A percentile compares a stretch with the other conserved stretches of the same genome.
Conservation (phyloP, 64 coral and sea anemone genomes). For the Hydrozoanthus tunicans region DNA sequence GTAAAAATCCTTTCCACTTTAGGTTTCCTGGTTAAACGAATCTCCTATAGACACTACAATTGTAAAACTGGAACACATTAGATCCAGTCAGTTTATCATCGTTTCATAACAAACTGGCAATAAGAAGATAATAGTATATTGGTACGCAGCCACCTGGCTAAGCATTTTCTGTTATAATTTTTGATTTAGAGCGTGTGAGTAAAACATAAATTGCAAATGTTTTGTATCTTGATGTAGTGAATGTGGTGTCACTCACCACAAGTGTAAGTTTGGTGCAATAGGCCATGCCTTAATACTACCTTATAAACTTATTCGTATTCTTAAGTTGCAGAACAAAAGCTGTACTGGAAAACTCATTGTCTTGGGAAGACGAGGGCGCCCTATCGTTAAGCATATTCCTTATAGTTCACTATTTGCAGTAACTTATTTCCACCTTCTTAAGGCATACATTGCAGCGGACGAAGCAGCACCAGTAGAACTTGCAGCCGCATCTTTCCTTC, state of each 20-base stretch:
- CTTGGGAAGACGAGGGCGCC: background rate
- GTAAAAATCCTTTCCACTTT: too few relatives aligned
- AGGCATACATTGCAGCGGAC: conserved; percentile 70
- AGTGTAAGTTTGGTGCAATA: background rate
- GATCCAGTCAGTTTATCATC: too few relatives aligned
- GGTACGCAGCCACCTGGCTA: too few relatives aligned
- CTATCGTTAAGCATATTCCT: background rate
- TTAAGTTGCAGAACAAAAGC: background rate
- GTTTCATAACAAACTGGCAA: too few relatives aligned
- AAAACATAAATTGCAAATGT: background rate
- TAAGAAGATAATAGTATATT: too few relatives aligned
- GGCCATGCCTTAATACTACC: background rate
- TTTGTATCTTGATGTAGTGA: background rate
- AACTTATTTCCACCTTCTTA: conserved; percentile 73
- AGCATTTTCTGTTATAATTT: too few relatives aligned
- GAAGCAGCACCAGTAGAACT: conserved; percentile 87
- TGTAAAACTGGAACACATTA: too few relatives aligned
- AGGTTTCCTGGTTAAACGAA: too few relatives aligned
- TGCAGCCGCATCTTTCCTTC: conserved; percentile 72
- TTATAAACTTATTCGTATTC: background rate
- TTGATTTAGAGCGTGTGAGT: background rate
- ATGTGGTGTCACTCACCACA: background rate
- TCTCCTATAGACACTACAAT: too few relatives aligned
- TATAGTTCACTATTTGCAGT: conserved; percentile 58
- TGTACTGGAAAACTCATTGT: background rate